A percentile compares a stretch with the other conserved stretches of the same genome.
phyloP scores from a whole-genome alignment of 2,113 vertebrate genomes.

The Ophthalmolycus amberensis region DNA sequence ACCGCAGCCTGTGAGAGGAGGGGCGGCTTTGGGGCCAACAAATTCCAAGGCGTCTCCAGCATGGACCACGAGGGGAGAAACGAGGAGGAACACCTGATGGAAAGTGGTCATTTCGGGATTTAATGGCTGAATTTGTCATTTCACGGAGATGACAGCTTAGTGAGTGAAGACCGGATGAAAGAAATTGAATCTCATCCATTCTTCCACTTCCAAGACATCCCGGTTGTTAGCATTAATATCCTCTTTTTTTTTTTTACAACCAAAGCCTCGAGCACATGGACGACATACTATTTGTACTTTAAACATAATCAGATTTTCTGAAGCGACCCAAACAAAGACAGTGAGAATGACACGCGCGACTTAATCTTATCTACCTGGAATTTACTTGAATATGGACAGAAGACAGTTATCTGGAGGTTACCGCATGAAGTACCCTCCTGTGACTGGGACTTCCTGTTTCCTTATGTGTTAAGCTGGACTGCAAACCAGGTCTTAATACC shows the following conservation, averaged over 20 bases:
- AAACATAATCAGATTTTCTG: slow-evolving; percentile 63
- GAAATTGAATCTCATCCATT: slow-evolving; percentile 33
- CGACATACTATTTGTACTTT: slow-evolving; percentile 33
- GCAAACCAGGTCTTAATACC: slow-evolving; percentile 32
- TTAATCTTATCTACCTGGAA: slow-evolving; percentile 80
- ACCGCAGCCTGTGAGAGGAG: slow-evolving; percentile 8
- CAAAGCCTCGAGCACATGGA: slow-evolving; percentile 67
- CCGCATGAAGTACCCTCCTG: slow-evolving; percentile 13
- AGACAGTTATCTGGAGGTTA: slow-evolving; percentile 33
- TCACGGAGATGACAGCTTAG: slow-evolving; percentile 2
- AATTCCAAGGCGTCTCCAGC: slow-evolving; percentile 39
- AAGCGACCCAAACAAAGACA: slow-evolving; percentile 63
- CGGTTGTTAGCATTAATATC: slow-evolving; percentile 13
- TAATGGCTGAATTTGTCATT: slow-evolving; percentile 28
- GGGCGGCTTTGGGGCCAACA: slow-evolving; percentile 1
- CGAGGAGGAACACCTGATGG: slow-evolving; percentile 22
- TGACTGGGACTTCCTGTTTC: slow-evolving; percentile 35
- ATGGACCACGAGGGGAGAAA: slow-evolving; percentile 22
- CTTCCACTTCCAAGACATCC: slow-evolving; percentile 27
- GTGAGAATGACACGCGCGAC: slow-evolving; percentile 46
- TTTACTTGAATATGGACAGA: slow-evolving; percentile 81
- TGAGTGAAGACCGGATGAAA: slow-evolving; percentile 40
- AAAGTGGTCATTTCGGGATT: slow-evolving; percentile 50
- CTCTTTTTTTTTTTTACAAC: slow-evolving; percentile 31
- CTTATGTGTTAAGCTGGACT: slow-evolving; percentile 47